These are phyloP conservation scores for Atrina japonica DNA, from an alignment of 2,888 invertebrate genomes.

Conservation along the genomic window DNA sequence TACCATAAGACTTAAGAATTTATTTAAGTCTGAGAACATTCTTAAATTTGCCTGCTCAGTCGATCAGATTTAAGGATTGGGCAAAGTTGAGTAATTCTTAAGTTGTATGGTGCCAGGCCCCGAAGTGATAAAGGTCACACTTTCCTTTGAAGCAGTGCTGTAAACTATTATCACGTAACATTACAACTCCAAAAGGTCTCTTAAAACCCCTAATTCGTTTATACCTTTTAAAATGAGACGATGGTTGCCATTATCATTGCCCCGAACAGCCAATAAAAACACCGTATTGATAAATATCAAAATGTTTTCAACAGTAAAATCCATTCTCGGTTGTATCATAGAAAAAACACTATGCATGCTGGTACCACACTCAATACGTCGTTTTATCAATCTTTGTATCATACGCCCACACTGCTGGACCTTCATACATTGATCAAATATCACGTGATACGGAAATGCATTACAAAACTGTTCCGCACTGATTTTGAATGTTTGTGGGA, in stretches of 20 bases:
- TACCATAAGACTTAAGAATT: no score
- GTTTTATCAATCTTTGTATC: slow-evolving; percentile 59
- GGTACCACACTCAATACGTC: slow-evolving; percentile 39
- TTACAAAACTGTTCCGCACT: slow-evolving; percentile 69
- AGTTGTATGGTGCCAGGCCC: no score
- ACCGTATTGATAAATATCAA: slow-evolving; percentile 74
- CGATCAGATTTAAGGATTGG: no score
- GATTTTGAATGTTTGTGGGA: slow-evolving; percentile 53
- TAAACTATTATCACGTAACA: no score
- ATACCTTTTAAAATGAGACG: slow-evolving; percentile 36
- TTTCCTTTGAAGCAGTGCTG: no score
- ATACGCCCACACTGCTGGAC: slow-evolving; percentile 70
- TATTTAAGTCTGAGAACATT: no score
- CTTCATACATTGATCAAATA: slow-evolving; percentile 71
- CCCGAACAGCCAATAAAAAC: slow-evolving; percentile 62
- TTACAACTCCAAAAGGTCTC: no score
- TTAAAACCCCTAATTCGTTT: no score
- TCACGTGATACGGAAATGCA: slow-evolving; percentile 77
- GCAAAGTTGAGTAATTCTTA: no score
- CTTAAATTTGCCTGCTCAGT: no score
- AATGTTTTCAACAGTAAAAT: slow-evolving; percentile 69
- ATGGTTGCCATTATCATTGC: background rate
- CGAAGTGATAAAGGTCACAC: no score
- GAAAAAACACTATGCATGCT: slow-evolving; percentile 60
- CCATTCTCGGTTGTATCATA: slow-evolving; percentile 72